Conservation (phyloP, 1,140 invertebrate species). For the Lasaia peninsularis region DNA sequence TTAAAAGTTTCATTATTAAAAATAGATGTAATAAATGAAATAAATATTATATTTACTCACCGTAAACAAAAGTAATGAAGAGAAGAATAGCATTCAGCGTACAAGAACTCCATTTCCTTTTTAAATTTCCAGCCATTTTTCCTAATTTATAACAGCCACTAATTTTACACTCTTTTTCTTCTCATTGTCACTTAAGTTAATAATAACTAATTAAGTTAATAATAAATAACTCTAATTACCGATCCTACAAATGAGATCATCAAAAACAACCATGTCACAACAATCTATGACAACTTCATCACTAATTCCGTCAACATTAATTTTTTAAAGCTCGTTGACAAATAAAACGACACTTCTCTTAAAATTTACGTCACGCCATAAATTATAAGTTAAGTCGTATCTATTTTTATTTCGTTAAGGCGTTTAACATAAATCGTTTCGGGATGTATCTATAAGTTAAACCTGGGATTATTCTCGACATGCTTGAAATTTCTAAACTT, state of each 20-base stretch:
- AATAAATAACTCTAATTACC: no score
- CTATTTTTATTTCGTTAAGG: conserved; percentile 57
- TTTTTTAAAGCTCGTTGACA: conserved; percentile 65
- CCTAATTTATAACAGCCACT: background rate
- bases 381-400: conserved; percentile 39
- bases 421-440: conserved; percentile 45
- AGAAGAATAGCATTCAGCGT: conserved; percentile 60
- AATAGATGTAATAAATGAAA: background rate
- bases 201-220: conserved; percentile 14
- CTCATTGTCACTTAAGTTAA: conserved; percentile 46
- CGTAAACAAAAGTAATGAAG: conserved; percentile 62
- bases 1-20: no score
- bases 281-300: conserved; percentile 39
- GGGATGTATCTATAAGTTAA: conserved; percentile 27
- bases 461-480: conserved; percentile 40
- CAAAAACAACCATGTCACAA: conserved; percentile 47
- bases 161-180: conserved; percentile 53
- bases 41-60: conserved; percentile 47
- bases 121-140: conserved; percentile 57
- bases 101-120: conserved; percentile 58
- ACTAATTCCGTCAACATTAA: conserved; percentile 61
- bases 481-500: conserved; percentile 44
- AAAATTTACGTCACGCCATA: conserved; percentile 55
- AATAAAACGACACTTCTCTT: conserved; percentile 56
- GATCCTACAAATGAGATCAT: background rate